These are phyloP conservation scores for Penaeus chinensis DNA, from an alignment of 1,140 invertebrate genomes.

Conservation along the genomic window DNA sequence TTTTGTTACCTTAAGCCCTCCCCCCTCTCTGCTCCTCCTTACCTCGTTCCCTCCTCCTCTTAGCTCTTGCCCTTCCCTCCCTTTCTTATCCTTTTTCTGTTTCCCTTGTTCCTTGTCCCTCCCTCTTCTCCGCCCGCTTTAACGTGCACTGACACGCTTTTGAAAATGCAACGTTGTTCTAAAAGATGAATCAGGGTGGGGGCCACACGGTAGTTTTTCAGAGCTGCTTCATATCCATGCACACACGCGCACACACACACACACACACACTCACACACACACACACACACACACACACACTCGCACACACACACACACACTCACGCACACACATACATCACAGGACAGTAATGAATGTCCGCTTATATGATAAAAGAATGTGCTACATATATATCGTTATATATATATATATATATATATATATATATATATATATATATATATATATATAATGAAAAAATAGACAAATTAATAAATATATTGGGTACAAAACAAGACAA, in stretches of 20 bases:
- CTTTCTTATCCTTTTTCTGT: not conserved
- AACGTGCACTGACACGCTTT: not conserved
- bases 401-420: too few relatives aligned
- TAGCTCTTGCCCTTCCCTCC: too few relatives aligned
- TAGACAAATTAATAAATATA: too few relatives aligned
- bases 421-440: too few relatives aligned
- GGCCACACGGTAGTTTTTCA: not conserved
- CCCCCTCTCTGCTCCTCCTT: not conserved
- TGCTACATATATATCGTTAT: too few relatives aligned
- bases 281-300: conserved; percentile 32
- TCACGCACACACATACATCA: not conserved
- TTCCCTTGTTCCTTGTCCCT: not conserved
- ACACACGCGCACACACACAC: not conserved
- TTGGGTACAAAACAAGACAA: too few relatives aligned
- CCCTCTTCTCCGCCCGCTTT: not conserved
- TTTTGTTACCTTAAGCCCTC: not conserved
- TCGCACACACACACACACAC: conserved; percentile 25
- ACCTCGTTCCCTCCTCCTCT: not conserved
- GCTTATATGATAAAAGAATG: too few relatives aligned
- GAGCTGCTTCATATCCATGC: not conserved
- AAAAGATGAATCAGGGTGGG: not conserved
- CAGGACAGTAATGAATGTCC: not conserved
- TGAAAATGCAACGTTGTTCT: not conserved
- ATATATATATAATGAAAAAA: too few relatives aligned
- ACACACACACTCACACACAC: not conserved